These are phyloP conservation scores for Germaria angustata DNA, from an alignment of 2,888 invertebrate genomes.

Conservation along the genomic window DNA sequence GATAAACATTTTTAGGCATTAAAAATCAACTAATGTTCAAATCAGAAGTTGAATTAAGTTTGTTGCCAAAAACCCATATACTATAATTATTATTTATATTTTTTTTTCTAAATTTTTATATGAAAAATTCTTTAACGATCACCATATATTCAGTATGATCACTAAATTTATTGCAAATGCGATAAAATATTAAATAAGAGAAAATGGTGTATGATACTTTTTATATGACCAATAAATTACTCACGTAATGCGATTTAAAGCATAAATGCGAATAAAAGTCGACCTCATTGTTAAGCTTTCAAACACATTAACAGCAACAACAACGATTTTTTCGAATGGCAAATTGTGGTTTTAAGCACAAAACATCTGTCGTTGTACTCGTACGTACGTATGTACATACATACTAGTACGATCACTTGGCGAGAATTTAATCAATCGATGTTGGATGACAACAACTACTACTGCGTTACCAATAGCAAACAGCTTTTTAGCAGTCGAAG, in stretches of 20 bases:
- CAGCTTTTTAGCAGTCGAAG: constrained; percentile 1
- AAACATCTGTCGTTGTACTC: constrained; percentile 58
- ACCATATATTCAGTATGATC: too few relatives aligned
- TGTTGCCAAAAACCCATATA: too few relatives aligned
- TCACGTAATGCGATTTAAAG: constrained; percentile 44
- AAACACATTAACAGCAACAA: constrained; percentile 15
- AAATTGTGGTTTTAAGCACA: constrained; percentile 33
- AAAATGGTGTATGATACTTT: background rate
- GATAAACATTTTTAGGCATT: too few relatives aligned
- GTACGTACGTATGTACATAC: too few relatives aligned
- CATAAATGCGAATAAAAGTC: constrained; percentile 42
- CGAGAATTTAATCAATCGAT: constrained; percentile 33
- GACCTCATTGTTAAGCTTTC: constrained; percentile 57
- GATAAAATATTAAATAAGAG: constrained; percentile 3
- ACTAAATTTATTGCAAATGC: background rate
- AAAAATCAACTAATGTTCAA: too few relatives aligned
- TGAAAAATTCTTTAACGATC: too few relatives aligned
- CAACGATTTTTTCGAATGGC: background rate
- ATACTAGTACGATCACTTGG: background rate
- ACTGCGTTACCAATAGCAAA: constrained; percentile 16
- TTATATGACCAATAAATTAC: constrained; percentile 28
- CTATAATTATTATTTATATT: too few relatives aligned
- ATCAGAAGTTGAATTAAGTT: too few relatives aligned
- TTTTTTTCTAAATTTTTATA: too few relatives aligned
- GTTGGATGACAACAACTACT: constrained; percentile 32